Evolutionary conservation across 2,888 invertebrate genomes (phyloP), one percentile per base, ranked within the genome.

Genomic region (Phorcus lineatus): DNA sequence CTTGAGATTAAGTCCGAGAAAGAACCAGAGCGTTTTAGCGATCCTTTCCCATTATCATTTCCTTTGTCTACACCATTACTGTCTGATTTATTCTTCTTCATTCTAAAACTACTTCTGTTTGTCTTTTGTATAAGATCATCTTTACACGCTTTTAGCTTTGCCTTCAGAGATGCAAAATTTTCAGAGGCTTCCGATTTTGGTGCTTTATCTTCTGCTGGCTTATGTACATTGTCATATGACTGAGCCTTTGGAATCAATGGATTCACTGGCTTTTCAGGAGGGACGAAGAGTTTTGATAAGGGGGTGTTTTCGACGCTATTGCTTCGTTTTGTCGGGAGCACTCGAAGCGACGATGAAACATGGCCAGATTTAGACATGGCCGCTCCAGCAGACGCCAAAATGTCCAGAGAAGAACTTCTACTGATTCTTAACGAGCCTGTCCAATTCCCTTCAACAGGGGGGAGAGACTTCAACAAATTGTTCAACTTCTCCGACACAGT

Each of bases 401-500:
- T 52, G 53, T 80, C 19, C 17, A 80, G 19, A n/a, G 85, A 84
- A n/a, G 85, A 78, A 47, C 84, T 82, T 24, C 84, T 82, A 11
- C 80, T 62, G 19, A 83, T 75, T 57, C 80, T 62, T 22, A 80
- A 77, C 1, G 84, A 83, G 9, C 83, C 82, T 0, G 83, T 82
- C 47, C 82, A 17, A 55, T 54, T 6, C 53, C 76, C 53, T 84
- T 83, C 4, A 80, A 70, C 28, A 81, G 82, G 53, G 80, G 91
- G 87, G 74, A 90, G 82, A 36, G 89, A 90, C 40, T 87, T 84
- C 57, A 91, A 80, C 66, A 91, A 83, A 55, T 83, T 86, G 85
- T 88, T 88, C 17, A 91, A 81, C 81, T 88, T 91, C 79, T 90
- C 86, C 13, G 89, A 90, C 31, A 91, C 90, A n/a, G 90, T 87